Conservation (phyloP, 1,140 invertebrate genomes). For the Rhopalosiphum padi region DNA sequence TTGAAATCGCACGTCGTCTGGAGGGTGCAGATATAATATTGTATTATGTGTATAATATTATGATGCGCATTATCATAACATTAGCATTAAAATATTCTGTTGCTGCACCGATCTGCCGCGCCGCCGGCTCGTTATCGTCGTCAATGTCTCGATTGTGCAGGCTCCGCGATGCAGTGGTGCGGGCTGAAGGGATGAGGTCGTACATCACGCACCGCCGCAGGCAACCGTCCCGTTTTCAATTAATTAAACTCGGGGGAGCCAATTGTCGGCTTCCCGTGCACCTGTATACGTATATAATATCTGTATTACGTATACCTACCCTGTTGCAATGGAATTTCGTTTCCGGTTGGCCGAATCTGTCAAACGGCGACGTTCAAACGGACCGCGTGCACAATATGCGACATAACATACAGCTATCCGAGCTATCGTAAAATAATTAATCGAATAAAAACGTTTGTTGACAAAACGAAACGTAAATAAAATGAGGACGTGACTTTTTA, state of each 20-base stretch:
- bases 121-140: not conserved
- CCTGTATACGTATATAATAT: not conserved
- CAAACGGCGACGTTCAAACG: constrained; percentile 8
- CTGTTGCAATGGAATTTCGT: not conserved
- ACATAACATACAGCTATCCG: not conserved
- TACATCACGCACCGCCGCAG: constrained; percentile 27
- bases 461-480: no score
- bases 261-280: constrained; percentile 31
- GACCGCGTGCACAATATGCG: not conserved
- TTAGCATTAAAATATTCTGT: not conserved
- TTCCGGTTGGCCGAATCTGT: not conserved
- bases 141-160: constrained; percentile 20
- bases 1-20: not conserved
- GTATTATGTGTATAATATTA: not conserved
- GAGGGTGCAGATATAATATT: constrained; percentile 4
- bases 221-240: constrained; percentile 31
- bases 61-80: constrained; percentile 8
- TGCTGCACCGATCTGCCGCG: not conserved
- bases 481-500: no score
- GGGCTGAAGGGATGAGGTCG: not conserved
- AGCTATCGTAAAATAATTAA: not conserved
- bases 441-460: not conserved
- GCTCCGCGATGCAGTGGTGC: not conserved
- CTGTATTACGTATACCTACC: not conserved
- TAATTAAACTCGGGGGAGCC: constrained; percentile 40